Conservation (phyloP, 2,113 vertebrate species). For the Poeciliopsis occidentalis region DNA sequence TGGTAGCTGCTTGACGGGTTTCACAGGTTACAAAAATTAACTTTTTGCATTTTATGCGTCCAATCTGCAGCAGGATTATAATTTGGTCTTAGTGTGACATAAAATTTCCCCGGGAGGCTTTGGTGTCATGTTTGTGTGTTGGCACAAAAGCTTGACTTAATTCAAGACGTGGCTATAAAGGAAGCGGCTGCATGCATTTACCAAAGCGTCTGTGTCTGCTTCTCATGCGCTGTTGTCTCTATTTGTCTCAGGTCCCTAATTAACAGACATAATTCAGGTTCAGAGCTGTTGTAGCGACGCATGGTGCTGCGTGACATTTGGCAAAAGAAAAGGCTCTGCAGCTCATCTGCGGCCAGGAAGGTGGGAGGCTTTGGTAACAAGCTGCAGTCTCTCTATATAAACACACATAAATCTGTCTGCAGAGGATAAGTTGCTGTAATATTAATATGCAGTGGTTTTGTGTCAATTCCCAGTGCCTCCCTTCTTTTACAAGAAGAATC, state of each 20-base stretch:
- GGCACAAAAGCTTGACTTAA: not conserved
- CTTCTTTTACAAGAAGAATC: not conserved
- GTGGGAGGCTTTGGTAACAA: constrained; percentile 40
- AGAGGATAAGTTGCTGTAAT: constrained; percentile 3
- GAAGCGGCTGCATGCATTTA: not conserved
- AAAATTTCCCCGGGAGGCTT: not conserved
- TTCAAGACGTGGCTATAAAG: not conserved
- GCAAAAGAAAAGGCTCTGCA: constrained; percentile 30
- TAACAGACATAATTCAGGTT: not conserved
- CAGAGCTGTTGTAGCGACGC: constrained; percentile 4
- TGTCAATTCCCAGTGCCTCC: not conserved
- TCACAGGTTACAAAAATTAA: not conserved
- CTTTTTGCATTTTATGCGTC: not conserved
- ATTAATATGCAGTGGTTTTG: too few species aligned
- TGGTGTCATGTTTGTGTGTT: not conserved
- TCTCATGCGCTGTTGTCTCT: not conserved
- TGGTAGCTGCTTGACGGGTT: not conserved
- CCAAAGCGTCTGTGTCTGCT: not conserved
- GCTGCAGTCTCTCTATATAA: constrained; percentile 11
- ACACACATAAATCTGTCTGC: constrained; percentile 4
- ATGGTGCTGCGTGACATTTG: constrained; percentile 36
- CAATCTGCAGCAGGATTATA: not conserved
- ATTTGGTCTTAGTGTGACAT: constrained; percentile 60
- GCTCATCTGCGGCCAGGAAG: constrained; percentile 14
- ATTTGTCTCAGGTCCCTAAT: not conserved